Conservation (phyloP, 2,113 vertebrate genomes). For the Eulacestoma nigropectus region DNA sequence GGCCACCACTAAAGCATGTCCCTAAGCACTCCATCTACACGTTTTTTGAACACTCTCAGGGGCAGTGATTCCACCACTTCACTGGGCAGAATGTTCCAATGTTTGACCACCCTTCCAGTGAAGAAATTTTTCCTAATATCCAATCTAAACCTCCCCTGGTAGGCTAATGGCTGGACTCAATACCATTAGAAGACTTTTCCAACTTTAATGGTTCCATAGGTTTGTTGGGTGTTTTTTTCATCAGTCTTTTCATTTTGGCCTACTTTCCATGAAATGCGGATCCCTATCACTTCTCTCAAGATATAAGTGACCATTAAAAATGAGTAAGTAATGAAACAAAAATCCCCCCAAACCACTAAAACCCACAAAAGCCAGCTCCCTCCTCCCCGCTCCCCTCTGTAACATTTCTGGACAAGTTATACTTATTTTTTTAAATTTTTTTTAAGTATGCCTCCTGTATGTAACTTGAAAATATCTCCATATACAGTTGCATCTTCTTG, state of each 20-base stretch:
- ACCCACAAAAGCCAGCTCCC: background rate
- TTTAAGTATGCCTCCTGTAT: background rate
- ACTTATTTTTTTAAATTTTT: background rate
- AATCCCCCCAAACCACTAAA: fast-evolving
- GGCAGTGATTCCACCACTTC: background rate
- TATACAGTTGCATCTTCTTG: background rate
- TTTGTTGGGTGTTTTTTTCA: background rate
- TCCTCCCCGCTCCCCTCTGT: too few species aligned
- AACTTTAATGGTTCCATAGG: background rate
- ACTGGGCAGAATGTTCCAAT: background rate
- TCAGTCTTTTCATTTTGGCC: background rate
- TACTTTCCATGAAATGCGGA: background rate
- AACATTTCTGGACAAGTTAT: background rate
- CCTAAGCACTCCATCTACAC: background rate
- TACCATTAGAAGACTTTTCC: background rate
- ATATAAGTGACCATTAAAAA: background rate
- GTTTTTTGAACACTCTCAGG: background rate
- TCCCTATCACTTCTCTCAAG: background rate
- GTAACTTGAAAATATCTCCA: background rate
- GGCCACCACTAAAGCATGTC: background rate
- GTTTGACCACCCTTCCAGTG: background rate
- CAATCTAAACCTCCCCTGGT: background rate
- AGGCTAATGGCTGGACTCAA: background rate
- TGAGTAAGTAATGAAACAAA: background rate
- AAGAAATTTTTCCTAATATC: background rate